Conservation (phyloP, 2,113 vertebrate genomes). For the Holacanthus passer region DNA sequence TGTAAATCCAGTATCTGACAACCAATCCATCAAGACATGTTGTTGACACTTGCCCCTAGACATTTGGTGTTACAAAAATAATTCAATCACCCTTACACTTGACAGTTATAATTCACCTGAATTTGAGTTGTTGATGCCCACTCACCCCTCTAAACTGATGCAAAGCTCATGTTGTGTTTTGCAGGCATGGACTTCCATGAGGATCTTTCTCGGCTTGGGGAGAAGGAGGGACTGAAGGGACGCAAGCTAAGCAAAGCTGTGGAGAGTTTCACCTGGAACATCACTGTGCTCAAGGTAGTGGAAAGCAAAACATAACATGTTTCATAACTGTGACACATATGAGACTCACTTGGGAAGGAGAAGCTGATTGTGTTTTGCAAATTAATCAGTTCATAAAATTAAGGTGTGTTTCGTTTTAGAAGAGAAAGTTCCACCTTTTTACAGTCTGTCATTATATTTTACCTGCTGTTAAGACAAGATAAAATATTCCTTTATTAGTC, state of each 20-base stretch:
- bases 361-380: background rate
- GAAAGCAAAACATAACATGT: background rate
- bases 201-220: slow-evolving; percentile 88
- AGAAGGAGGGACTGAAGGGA: slow-evolving; percentile 92
- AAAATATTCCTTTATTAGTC: too few species aligned
- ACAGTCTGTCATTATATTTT: background rate
- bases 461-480: too few species aligned
- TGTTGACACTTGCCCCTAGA: background rate
- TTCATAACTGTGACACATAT: background rate
- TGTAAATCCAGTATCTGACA: slow-evolving; percentile 11
- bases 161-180: background rate
- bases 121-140: background rate
- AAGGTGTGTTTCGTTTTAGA: too few species aligned
- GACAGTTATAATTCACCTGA: background rate
- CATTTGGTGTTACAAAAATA: background rate
- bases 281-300: slow-evolving; percentile 86
- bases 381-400: too few species aligned
- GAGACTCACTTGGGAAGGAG: background rate
- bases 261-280: slow-evolving; percentile 95
- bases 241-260: slow-evolving; percentile 90
- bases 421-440: too few species aligned
- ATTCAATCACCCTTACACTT: background rate
- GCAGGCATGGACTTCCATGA: slow-evolving; percentile 93
- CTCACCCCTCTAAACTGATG: background rate
- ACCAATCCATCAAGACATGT: background rate